Base-by-base conservation (phyloP, 2,888 invertebrate genomes). In the Hydriomena furcata region DNA sequence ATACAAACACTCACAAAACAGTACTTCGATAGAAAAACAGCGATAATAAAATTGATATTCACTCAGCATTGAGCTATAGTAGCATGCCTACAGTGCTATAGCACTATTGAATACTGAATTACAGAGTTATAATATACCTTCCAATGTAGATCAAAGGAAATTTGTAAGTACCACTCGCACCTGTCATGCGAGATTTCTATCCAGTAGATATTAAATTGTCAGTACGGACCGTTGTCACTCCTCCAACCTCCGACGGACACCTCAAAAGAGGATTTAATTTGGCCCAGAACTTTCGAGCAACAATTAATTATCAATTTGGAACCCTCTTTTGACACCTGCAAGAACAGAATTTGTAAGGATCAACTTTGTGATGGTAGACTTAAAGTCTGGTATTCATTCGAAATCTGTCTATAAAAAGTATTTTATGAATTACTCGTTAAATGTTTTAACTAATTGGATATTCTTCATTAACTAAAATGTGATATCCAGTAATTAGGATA, bases 221-320 rank as follows among this genome's bases (percentile, higher is more conserved):
- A 84, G 69, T 36, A 70, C 71, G 72, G 79, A 84, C 84, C 84
- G 80, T 79, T 76, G 72, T 71, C 71, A 65, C 58, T 62, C 52
- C 52, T 11, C 40, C 42, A 25, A 42, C 42, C 48, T 41, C 50
- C 65, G 68, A 65, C 71, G 65, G 66, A 71, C 72, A 71, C 79
- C 79, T 81, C 81, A 77, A 74, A 79, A 84, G 82, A 84, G 87
- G 82, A 82, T 87, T 87, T 84, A 84, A 87, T 87, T 84, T 84
- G 80, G 79, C 71, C 74, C 73, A 80, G 74, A 88, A 89, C 74
- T 88, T 89, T 82, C 74, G 72, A 77, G 81, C 77, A 79, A 85
- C 87, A 87, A 87, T 89, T 90, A 88, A 89, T 88, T 88, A 88
- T 84, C 84, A 81, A 84, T 85, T 81, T 59, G 64, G 70, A 67